Evolutionary conservation across 30 jellyfish, hydroid and myxozoan genomes (phyloP).

Genomic region (Pseudorhiza aurosa): DNA sequence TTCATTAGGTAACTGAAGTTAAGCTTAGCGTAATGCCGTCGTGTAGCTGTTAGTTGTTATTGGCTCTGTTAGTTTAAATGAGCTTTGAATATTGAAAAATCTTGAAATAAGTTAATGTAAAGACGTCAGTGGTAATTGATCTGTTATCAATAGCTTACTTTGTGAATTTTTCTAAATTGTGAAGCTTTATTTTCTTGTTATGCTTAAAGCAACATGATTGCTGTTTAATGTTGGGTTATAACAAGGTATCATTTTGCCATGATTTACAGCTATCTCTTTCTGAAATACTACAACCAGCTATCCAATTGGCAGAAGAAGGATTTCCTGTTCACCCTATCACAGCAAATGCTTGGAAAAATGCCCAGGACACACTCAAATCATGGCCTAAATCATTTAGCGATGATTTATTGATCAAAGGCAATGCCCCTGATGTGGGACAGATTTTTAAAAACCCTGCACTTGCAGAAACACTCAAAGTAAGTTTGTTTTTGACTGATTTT

Average conservation of each 20-base stretch:
- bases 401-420: constrained; percentile 68
- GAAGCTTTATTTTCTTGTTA: no score
- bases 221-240: background rate
- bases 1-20: no score
- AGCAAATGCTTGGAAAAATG: constrained; percentile 70
- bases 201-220: no score
- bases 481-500: background rate
- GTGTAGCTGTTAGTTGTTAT: no score
- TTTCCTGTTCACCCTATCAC: constrained; percentile 86
- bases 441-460: constrained; percentile 71
- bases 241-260: background rate
- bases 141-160: no score
- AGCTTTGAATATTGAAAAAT: no score
- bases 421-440: constrained; percentile 82
- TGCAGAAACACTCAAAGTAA: constrained; percentile 78
- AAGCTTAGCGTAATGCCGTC: no score
- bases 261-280: constrained; percentile 58
- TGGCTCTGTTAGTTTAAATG: no score
- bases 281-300: constrained; percentile 75
- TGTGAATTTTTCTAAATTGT: no score
- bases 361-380: constrained; percentile 34
- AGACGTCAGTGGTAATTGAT: no score
- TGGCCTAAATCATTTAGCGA: constrained; percentile 43
- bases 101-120: no score
- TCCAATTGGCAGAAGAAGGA: constrained; percentile 77